Conservation (phyloP, 2,113 vertebrate species). For the Heteronetta atricapilla region DNA sequence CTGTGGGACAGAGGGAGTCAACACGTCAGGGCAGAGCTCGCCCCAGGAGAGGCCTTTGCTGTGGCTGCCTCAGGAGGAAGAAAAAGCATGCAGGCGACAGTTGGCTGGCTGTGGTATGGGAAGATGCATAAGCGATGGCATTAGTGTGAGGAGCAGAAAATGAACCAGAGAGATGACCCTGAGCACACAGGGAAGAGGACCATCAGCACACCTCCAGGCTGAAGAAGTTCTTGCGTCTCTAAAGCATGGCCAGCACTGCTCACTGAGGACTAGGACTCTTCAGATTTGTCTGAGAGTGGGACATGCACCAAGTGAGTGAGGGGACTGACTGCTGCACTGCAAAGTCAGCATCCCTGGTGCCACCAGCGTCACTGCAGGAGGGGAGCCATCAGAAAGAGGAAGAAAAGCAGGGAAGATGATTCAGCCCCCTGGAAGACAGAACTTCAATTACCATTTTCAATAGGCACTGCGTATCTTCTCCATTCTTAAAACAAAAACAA, state of each 20-base stretch:
- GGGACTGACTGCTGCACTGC: not conserved
- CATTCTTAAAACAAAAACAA: not conserved
- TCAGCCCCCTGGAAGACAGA: not conserved
- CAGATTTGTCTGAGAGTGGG: not conserved
- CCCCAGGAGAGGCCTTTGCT: not conserved
- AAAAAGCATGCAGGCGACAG: rapidly evolving
- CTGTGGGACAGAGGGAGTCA: not conserved
- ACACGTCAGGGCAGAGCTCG: not conserved
- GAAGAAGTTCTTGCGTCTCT: not conserved
- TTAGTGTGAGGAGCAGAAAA: not conserved
- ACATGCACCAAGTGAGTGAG: not conserved
- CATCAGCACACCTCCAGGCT: not conserved
- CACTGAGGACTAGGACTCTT: not conserved
- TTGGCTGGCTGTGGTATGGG: not conserved
- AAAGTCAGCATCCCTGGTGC: not conserved
- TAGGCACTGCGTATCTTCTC: not conserved
- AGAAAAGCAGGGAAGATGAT: not conserved
- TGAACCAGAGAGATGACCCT: not conserved
- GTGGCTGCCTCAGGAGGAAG: not conserved
- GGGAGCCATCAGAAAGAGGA: not conserved
- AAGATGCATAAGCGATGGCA: not conserved
- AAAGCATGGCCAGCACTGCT: not conserved
- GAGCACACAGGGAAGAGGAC: not conserved
- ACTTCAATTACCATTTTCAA: not conserved
- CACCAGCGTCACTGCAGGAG: not conserved